phyloP scores from a whole-genome alignment of 2,113 vertebrate genomes.

The Psophia crepitans region DNA sequence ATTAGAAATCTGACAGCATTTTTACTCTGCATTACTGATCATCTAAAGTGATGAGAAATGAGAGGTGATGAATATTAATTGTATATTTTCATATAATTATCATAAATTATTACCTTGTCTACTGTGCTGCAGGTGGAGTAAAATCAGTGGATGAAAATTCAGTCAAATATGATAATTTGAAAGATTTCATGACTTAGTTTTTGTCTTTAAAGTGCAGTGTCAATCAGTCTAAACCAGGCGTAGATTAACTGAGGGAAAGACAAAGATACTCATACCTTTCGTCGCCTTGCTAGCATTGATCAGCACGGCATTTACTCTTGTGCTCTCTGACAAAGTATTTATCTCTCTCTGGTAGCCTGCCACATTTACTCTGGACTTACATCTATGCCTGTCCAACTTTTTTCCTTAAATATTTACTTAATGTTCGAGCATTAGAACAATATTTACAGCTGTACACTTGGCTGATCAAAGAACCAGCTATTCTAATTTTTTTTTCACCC shows the following conservation, averaged over 20 bases:
- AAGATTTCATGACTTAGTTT: slow-evolving; percentile 61
- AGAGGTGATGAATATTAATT: slow-evolving; percentile 89
- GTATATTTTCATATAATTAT: slow-evolving; percentile 88
- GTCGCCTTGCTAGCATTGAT: not conserved
- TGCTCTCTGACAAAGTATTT: not conserved
- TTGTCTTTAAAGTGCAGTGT: slow-evolving; percentile 36
- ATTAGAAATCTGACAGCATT: slow-evolving; percentile 88
- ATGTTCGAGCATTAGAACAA: not conserved
- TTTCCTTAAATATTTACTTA: not conserved
- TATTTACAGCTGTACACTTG: not conserved
- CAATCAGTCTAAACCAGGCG: slow-evolving; percentile 34
- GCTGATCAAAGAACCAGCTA: not conserved
- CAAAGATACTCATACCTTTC: not conserved
- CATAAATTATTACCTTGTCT: slow-evolving; percentile 88
- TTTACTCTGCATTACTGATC: slow-evolving; percentile 88
- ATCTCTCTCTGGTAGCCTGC: not conserved
- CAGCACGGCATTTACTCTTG: not conserved
- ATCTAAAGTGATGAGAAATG: slow-evolving; percentile 86
- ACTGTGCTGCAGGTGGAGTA: slow-evolving; percentile 75
- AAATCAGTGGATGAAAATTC: slow-evolving; percentile 70
- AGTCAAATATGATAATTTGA: slow-evolving; percentile 75
- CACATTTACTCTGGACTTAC: not conserved
- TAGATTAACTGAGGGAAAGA: not conserved
- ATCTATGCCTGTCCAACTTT: not conserved
- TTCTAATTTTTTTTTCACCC: not conserved